Evolutionary conservation across 1,140 invertebrate species (phyloP), one percentile per base, ranked within the genome.

Genomic region (Eufriesea mexicana): DNA sequence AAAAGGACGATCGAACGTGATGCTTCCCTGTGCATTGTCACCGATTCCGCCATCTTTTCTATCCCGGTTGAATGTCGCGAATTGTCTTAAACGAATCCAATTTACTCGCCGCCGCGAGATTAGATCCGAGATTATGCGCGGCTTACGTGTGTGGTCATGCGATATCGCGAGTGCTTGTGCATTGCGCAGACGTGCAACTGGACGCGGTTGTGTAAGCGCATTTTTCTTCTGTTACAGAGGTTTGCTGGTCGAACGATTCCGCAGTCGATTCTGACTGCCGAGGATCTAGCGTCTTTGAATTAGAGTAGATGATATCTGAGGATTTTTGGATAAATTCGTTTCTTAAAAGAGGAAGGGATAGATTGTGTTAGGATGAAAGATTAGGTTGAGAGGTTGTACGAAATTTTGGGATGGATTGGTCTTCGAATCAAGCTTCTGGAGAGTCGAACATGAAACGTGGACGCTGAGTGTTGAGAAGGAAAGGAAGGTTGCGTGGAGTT

Each of bases 1-100:
- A 75, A 82, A 86, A 86, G 73, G 28, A 57, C 42, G 18, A 82
- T 83, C 68, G 77, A 64, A 51, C 62, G 57, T 79, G 51, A 51
- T 54, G 42, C 54, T 72, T 55, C 72, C 59, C 64, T 16, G 35
- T 4, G 80, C 74, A 66, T 75, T 51, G 80, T 61, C 80, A 51
- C 51, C 35, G 45, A 42, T 45, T 25, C 1, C 5, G 14, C 7
- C 16, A 25, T n/a, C 47, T 55, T 67, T 35, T 23, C 12, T n/a
- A 1, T 25, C 25, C 18, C n/a, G 18, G 18, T 25, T 5, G 28
- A 54, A 18, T 16, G n/a, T 23, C 57, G 18, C 23, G 54, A 55
- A 55, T 72, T 72, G 28, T 55, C 71, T 73, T 35, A 28, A 70
- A 70, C 68, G n/a, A 47, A 49, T 49, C 45, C 25, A 70, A 70